These are phyloP conservation scores for Trimorus sp. DNA, from an alignment of 2,888 invertebrate genomes.

Conservation along the genomic window DNA sequence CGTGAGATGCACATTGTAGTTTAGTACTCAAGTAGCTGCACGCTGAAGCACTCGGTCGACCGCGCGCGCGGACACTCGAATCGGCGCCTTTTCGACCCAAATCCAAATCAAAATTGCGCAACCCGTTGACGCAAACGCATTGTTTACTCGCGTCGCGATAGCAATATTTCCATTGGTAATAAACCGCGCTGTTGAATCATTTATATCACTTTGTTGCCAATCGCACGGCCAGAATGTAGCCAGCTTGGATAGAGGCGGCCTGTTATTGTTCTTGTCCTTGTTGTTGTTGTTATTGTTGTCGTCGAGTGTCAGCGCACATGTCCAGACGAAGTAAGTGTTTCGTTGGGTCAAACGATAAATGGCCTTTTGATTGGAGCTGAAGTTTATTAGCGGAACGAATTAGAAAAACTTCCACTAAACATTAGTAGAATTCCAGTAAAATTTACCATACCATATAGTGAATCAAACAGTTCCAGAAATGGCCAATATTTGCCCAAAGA, in stretches of 20 bases:
- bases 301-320: slow-evolving; percentile 21
- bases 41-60: slow-evolving; percentile 5
- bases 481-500: too few species aligned
- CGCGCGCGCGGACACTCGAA: slow-evolving; percentile 1
- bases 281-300: slow-evolving; percentile 41
- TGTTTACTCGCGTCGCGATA: slow-evolving; percentile 29
- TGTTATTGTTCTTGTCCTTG: slow-evolving; percentile 33
- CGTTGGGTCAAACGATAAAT: not conserved
- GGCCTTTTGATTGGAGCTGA: too few species aligned
- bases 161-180: slow-evolving; percentile 45
- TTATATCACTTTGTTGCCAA: slow-evolving; percentile 35
- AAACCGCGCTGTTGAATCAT: slow-evolving; percentile 48
- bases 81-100: slow-evolving; percentile 7
- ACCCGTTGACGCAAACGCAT: slow-evolving; percentile 36
- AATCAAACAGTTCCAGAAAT: too few species aligned
- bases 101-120: slow-evolving; percentile 15
- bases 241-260: slow-evolving; percentile 4
- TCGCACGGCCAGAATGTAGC: slow-evolving; percentile 33
- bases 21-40: slow-evolving; percentile 34
- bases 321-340: slow-evolving; percentile 41
- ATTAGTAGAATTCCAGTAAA: too few species aligned
- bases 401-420: too few species aligned
- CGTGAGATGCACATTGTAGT: slow-evolving; percentile 45
- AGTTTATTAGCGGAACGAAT: too few species aligned
- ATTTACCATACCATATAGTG: too few species aligned